Evolutionary conservation across 2,113 vertebrate species (phyloP).

Genomic region (Brienomyrus brachyistius): DNA sequence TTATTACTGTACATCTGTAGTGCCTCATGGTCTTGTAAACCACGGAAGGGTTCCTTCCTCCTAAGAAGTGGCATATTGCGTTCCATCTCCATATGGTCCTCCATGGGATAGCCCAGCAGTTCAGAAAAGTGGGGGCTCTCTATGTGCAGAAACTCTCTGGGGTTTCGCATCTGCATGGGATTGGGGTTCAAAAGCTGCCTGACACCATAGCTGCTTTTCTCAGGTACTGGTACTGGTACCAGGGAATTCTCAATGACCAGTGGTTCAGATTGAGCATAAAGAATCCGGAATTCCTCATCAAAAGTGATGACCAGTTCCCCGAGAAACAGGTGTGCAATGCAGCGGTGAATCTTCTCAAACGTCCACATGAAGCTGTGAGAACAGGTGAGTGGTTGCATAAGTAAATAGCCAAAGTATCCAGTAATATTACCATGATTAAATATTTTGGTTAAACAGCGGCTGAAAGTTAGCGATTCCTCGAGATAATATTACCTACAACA

Average conservation of each 20-base stretch:
- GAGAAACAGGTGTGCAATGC: conserved; percentile 88
- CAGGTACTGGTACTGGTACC: conserved; percentile 50
- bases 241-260: conserved; percentile 63
- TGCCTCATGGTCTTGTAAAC: conserved; percentile 43
- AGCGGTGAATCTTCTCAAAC: conserved; percentile 95
- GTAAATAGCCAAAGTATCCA: neutral
- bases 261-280: conserved; percentile 86
- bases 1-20: conserved; percentile 47
- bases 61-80: conserved; percentile 66
- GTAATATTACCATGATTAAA: neutral
- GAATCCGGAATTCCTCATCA: conserved; percentile 90
- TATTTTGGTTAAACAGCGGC: neutral
- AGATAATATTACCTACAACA: neutral
- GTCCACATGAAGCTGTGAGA: conserved; percentile 91
- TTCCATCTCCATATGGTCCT: conserved; percentile 63
- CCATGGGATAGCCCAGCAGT: conserved; percentile 59
- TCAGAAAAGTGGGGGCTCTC: conserved; percentile 56
- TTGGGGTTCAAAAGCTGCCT: conserved; percentile 38
- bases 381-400: conserved; percentile 5
- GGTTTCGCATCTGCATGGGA: conserved; percentile 45
- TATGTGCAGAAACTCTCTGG: conserved; percentile 54
- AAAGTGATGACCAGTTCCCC: conserved; percentile 89
- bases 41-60: conserved; percentile 58
- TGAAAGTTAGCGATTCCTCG: neutral
- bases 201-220: conserved; percentile 47